These are phyloP conservation scores for Carterocephalus palaemon DNA, from an alignment of 2,888 invertebrate genomes.

Conservation along the genomic window DNA sequence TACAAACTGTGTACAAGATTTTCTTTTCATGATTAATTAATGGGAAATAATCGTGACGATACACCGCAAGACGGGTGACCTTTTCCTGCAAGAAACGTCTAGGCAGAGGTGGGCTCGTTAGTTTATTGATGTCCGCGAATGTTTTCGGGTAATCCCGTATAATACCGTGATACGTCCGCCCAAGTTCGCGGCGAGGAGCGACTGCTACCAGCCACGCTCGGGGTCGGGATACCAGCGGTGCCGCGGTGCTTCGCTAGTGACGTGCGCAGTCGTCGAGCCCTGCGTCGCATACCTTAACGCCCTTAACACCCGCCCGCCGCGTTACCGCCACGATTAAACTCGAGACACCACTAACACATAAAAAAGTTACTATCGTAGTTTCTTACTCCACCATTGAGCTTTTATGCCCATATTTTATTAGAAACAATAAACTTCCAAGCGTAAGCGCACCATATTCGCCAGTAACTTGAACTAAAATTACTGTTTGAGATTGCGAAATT, in stretches of 20 bases:
- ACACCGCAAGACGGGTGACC: neutral
- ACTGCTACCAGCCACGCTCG: conserved; percentile 8
- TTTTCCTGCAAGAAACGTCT: neutral
- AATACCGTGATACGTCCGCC: conserved; percentile 2
- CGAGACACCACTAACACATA: too few relatives aligned
- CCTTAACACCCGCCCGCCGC: neutral
- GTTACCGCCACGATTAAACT: neutral
- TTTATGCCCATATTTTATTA: neutral
- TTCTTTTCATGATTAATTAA: neutral
- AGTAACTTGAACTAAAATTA: conserved; percentile 1
- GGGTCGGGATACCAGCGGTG: neutral
- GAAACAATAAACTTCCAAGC: neutral
- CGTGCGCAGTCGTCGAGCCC: conserved; percentile 37
- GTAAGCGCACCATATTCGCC: neutral
- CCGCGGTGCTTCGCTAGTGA: conserved; percentile 36
- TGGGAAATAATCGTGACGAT: neutral
- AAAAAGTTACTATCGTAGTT: too few relatives aligned
- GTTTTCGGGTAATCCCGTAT: conserved; percentile 7
- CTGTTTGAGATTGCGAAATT: neutral
- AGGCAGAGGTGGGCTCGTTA: neutral
- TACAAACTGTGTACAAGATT: conserved; percentile 3
- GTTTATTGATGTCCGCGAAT: conserved; percentile 19
- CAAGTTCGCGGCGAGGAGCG: conserved; percentile 10
- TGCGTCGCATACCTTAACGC: conserved; percentile 11
- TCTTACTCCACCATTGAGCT: neutral